Percentiles rank a stretch among this genome's conserved stretches.
Conservation (phyloP, 2,797 vertebrate species). For the Neomorphus geoffroyi region DNA sequence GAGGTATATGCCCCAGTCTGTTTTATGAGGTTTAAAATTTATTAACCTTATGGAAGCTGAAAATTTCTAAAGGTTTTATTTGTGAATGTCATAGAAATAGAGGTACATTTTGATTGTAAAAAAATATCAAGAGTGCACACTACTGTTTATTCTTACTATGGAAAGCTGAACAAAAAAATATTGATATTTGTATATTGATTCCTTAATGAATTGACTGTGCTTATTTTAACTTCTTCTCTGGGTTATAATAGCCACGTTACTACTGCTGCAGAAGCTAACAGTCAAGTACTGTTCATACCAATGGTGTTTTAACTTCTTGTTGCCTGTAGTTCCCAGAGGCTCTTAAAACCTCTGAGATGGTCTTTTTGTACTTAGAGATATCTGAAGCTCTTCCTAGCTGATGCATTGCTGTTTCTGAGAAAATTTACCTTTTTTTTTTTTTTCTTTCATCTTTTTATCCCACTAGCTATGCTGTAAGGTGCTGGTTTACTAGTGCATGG, state of each 20-base stretch:
- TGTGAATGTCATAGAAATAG: conserved; percentile 10
- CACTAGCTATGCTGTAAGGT: background rate
- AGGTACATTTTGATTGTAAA: background rate
- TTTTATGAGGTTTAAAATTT: conserved; percentile 31
- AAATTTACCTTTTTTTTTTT: background rate
- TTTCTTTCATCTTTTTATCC: background rate
- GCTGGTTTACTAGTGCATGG: background rate
- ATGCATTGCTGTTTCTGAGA: background rate
- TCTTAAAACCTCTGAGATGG: background rate
- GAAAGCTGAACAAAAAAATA: background rate
- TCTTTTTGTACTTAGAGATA: background rate
- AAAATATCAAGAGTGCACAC: background rate
- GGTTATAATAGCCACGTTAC: background rate
- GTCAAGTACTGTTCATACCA: background rate
- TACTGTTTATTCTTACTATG: background rate
- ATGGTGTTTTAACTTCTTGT: background rate
- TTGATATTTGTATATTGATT: background rate
- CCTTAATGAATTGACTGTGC: background rate
- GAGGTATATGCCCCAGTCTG: background rate
- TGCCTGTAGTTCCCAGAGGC: background rate
- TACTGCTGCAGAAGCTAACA: background rate
- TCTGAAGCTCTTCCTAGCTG: background rate
- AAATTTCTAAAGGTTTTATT: conserved; percentile 13
- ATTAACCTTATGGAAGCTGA: background rate
- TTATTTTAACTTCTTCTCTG: background rate